Conservation (phyloP, 2,113 vertebrate species). For the Brachyistius frenatus region DNA sequence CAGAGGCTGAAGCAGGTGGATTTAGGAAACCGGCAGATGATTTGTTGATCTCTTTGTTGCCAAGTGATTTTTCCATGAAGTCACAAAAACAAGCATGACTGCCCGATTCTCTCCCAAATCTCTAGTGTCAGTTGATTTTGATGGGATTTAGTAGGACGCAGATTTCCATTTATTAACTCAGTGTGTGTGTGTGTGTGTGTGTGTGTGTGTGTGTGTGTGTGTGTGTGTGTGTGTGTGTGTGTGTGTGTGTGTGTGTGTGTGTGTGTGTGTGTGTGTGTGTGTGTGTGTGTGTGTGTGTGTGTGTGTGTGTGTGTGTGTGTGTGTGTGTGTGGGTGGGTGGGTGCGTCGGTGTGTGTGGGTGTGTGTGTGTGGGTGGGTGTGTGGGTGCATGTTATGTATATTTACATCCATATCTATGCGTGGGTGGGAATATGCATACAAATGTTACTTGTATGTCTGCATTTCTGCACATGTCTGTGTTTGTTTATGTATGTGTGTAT, state of each 20-base stretch:
- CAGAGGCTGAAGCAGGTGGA: background rate
- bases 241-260: conserved; percentile 13
- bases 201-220: conserved; percentile 37
- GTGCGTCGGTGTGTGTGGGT: conserved; percentile 23
- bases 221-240: conserved; percentile 23
- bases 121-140: conserved; percentile 74
- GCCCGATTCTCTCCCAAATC: conserved; percentile 79
- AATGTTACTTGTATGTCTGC: conserved; percentile 38
- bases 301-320: conserved; percentile 46
- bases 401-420: conserved; percentile 32
- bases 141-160: conserved; percentile 79
- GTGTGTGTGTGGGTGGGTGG: conserved; percentile 39
- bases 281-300: conserved; percentile 46
- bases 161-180: conserved; percentile 72
- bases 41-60: conserved; percentile 56
- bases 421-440: conserved; percentile 56
- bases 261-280: background rate
- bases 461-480: conserved; percentile 20
- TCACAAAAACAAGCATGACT: conserved; percentile 70
- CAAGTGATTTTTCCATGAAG: conserved; percentile 71
- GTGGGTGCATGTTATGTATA: conserved; percentile 31
- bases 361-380: conserved; percentile 49
- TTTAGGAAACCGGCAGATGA: conserved; percentile 7
- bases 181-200: conserved; percentile 67
- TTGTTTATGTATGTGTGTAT: conserved; percentile 25